phyloP scores from a whole-genome alignment of 92 coral and sea anemone genomes.

The Micromussa lordhowensis region DNA sequence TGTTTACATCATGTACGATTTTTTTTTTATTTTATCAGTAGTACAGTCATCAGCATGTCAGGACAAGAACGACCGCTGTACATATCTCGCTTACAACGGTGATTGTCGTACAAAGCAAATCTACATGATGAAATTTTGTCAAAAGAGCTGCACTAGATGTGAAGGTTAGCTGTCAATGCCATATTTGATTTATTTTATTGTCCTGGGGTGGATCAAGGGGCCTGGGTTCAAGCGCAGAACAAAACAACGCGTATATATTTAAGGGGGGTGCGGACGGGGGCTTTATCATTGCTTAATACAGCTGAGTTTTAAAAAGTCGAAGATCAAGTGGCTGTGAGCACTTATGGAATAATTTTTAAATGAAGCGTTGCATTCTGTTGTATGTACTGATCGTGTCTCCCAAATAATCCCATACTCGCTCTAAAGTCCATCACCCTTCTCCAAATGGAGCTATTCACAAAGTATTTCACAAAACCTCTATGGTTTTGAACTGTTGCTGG shows the following conservation, averaged over 20 bases:
- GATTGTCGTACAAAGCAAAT: neutral
- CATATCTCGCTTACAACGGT: neutral
- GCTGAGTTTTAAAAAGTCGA: neutral
- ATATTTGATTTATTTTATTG: neutral
- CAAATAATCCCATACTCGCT: neutral
- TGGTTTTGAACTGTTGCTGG: neutral
- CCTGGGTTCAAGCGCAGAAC: neutral
- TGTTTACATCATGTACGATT: too few relatives aligned
- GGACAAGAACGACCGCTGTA: neutral
- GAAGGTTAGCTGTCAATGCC: neutral
- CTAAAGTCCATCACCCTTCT: neutral
- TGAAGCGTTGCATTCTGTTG: neutral
- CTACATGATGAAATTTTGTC: slow-evolving; percentile 1
- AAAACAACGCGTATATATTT: neutral
- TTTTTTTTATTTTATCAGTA: neutral
- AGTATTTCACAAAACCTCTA: too few relatives aligned
- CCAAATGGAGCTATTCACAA: neutral
- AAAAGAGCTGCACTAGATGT: slow-evolving; percentile 13
- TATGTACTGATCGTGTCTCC: neutral
- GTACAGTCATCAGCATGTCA: neutral
- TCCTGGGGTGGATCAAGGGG: neutral
- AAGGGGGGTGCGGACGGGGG: neutral
- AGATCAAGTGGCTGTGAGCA: too few relatives aligned
- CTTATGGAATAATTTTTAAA: too few relatives aligned
- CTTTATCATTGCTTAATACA: too few relatives aligned